A percentile compares a stretch with the other conserved stretches of the same genome.
phyloP scores from a whole-genome alignment of 2,888 invertebrate genomes.

The Linnaemya tessellans region DNA sequence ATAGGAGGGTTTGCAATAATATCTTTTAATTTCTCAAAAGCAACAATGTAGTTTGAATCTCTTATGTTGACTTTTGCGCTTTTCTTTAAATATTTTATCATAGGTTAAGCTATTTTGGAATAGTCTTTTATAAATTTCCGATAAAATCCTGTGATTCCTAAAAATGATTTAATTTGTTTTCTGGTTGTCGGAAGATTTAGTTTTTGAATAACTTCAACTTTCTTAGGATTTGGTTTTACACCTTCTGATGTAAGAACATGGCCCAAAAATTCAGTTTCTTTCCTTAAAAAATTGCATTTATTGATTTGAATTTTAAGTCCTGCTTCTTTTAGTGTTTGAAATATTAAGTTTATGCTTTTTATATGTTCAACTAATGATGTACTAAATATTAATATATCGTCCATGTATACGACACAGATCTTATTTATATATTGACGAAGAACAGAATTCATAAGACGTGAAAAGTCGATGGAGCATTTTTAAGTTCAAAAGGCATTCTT shows the following conservation, averaged over 20 bases:
- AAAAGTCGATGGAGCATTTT: not conserved
- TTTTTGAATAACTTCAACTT: no score
- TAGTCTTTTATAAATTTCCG: not conserved
- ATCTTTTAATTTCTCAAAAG: slow-evolving; percentile 17
- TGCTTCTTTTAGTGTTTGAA: no score
- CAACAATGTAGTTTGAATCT: not conserved
- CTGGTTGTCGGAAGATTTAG: no score
- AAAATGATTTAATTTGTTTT: no score
- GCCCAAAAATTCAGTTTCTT: no score
- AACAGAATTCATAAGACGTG: slow-evolving; percentile 11
- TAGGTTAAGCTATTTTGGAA: not conserved
- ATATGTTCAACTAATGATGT: not conserved
- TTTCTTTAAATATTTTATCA: not conserved
- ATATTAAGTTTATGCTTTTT: not conserved
- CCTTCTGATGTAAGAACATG: no score
- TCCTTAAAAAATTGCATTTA: no score
- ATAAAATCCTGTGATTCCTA: no score
- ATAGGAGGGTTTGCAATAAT: slow-evolving; percentile 15
- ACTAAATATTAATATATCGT: not conserved
- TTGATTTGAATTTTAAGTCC: no score
- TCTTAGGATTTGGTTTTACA: no score
- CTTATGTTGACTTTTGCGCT: not conserved
- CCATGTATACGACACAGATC: slow-evolving; percentile 11
- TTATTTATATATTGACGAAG: slow-evolving; percentile 11
- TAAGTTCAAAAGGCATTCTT: not conserved